Conservation (phyloP, 2,113 vertebrate genomes). For the Pluvialis apricaria region DNA sequence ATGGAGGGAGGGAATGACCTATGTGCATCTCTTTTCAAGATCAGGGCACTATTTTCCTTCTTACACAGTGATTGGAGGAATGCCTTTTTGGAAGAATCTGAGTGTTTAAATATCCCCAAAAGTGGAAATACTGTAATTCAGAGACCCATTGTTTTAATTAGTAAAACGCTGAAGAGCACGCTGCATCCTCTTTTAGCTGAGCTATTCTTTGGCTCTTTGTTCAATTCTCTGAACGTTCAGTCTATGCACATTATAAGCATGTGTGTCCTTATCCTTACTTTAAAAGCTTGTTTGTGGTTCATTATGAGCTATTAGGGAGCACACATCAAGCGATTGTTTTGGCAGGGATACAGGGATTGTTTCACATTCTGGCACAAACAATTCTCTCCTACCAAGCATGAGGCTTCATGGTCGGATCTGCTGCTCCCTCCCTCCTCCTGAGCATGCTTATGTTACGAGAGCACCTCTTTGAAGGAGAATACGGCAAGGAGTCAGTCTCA, state of each 20-base stretch:
- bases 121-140: not conserved
- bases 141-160: not conserved
- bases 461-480: not conserved
- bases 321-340: constrained; percentile 35
- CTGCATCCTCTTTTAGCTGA: not conserved
- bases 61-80: not conserved
- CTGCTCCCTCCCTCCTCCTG: not conserved
- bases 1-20: not conserved
- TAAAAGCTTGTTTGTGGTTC: constrained; percentile 61
- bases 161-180: not conserved
- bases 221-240: not conserved
- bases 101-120: not conserved
- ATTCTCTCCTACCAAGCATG: not conserved
- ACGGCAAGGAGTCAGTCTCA: not conserved
- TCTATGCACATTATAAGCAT: not conserved
- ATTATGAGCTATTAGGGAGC: constrained; percentile 49
- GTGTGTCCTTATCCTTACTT: constrained; percentile 44
- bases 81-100: not conserved
- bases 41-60: not conserved
- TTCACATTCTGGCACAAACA: constrained; percentile 12
- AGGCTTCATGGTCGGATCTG: not conserved
- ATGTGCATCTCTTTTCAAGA: not conserved
- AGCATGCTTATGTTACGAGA: not conserved
- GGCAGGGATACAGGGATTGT: constrained; percentile 34
- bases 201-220: not conserved